Conservation (phyloP, 2,888 invertebrate genomes). For the Smittia aterrima region DNA sequence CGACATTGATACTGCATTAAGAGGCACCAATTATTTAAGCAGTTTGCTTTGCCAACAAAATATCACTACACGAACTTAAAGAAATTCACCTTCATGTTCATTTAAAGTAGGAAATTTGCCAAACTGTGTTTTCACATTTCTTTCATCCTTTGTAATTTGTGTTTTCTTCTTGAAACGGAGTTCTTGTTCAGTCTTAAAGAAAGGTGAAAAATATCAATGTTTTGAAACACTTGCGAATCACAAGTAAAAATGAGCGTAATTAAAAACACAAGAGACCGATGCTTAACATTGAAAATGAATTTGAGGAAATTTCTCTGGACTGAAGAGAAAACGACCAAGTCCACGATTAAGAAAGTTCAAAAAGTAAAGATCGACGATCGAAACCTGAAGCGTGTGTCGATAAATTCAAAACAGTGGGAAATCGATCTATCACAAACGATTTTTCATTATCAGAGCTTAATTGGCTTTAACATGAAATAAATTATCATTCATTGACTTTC, state of each 20-base stretch:
- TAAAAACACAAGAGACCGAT: not conserved
- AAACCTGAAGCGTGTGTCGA: not conserved
- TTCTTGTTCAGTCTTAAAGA: not conserved
- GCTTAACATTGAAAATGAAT: slow-evolving; percentile 12
- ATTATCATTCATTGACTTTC: not conserved
- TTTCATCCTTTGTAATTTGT: slow-evolving; percentile 13
- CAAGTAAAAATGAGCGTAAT: slow-evolving; percentile 19
- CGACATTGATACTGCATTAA: slow-evolving; percentile 34
- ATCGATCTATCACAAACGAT: slow-evolving; percentile 18
- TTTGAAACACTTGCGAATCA: slow-evolving; percentile 6
- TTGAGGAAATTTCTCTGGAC: slow-evolving; percentile 6
- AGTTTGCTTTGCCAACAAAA: not conserved
- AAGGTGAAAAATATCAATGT: slow-evolving; percentile 26
- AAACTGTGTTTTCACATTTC: slow-evolving; percentile 19
- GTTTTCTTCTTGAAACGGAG: not conserved
- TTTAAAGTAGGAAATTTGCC: slow-evolving; percentile 9
- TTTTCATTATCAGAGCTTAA: not conserved
- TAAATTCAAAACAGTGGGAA: not conserved
- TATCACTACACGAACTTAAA: slow-evolving; percentile 19
- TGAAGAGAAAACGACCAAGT: not conserved
- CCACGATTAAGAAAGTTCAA: not conserved
- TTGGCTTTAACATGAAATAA: slow-evolving; percentile 1
- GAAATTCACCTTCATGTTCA: slow-evolving; percentile 2
- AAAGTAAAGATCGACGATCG: not conserved
- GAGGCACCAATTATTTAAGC: slow-evolving; percentile 23